Conservation (phyloP, 2,888 invertebrate species). For the Dynastes grantii region DNA sequence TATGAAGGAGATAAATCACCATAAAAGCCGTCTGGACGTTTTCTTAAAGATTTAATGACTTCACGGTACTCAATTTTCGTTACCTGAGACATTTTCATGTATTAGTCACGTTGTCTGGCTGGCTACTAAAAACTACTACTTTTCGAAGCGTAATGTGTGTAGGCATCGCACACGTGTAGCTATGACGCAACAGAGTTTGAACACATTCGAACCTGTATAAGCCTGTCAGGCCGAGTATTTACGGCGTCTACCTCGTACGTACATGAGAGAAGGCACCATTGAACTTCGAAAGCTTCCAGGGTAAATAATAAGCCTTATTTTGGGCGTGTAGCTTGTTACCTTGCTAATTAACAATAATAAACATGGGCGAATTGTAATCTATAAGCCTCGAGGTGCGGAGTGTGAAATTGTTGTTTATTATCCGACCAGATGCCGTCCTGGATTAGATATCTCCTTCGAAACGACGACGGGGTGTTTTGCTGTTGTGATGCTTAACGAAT, state of each 20-base stretch:
- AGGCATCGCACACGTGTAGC: no score
- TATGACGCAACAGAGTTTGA: no score
- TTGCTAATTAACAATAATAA: constrained; percentile 46
- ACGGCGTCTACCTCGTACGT: no score
- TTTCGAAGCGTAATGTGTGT: background rate
- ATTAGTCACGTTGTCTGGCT: no score
- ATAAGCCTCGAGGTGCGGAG: background rate
- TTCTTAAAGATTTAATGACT: no score
- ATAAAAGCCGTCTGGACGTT: no score
- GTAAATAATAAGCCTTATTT: constrained; percentile 48
- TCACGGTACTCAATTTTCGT: no score
- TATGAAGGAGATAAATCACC: no score
- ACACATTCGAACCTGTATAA: no score
- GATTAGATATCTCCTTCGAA: background rate
- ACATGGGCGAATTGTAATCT: constrained; percentile 22
- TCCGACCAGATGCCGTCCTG: background rate
- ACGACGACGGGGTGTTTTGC: background rate
- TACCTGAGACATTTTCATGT: no score
- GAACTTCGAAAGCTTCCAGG: constrained; percentile 44
- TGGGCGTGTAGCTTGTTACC: constrained; percentile 23
- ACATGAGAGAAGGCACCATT: background rate
- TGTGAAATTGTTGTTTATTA: constrained; percentile 22
- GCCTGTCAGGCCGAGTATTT: no score
- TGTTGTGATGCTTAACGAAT: background rate
- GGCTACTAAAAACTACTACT: no score